These are phyloP conservation scores for Cheilosia vernalis DNA, from an alignment of 2,888 invertebrate genomes.

Conservation along the genomic window DNA sequence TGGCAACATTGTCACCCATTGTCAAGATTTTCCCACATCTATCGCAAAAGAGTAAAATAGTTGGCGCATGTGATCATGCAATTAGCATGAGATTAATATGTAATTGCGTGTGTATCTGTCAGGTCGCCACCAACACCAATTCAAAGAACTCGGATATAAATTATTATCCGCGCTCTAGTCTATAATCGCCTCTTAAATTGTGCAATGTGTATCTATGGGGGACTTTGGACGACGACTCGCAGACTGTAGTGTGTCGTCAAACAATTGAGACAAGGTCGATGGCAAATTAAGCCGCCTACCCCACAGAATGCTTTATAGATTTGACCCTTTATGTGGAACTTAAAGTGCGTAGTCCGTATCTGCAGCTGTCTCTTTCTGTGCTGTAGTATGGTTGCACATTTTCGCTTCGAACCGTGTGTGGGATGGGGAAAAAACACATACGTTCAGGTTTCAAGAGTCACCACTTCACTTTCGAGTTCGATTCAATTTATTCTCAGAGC, in stretches of 20 bases:
- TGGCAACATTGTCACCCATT: constrained; percentile 22
- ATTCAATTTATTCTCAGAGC: constrained; percentile 60
- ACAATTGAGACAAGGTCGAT: constrained; percentile 69
- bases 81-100: constrained; percentile 64
- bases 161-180: constrained; percentile 29
- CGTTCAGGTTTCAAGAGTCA: constrained; percentile 26
- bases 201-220: constrained; percentile 19
- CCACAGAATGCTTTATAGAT: constrained; percentile 38
- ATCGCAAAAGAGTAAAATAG: constrained; percentile 54
- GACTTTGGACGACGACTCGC: not conserved
- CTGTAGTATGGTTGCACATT: constrained; percentile 21
- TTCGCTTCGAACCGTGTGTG: constrained; percentile 31
- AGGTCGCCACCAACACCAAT: constrained; percentile 40
- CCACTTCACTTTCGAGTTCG: constrained; percentile 51
- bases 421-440: constrained; percentile 21
- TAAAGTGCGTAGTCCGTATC: constrained; percentile 30
- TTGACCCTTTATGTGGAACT: constrained; percentile 55
- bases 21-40: constrained; percentile 65
- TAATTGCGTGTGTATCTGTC: constrained; percentile 42
- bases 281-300: constrained; percentile 20
- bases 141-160: constrained; percentile 57
- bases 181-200: constrained; percentile 35
- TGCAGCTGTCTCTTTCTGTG: not conserved
- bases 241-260: constrained; percentile 36
- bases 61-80: constrained; percentile 68